Conservation (phyloP, 2,797 vertebrate species). For the Clarias fuscus region DNA sequence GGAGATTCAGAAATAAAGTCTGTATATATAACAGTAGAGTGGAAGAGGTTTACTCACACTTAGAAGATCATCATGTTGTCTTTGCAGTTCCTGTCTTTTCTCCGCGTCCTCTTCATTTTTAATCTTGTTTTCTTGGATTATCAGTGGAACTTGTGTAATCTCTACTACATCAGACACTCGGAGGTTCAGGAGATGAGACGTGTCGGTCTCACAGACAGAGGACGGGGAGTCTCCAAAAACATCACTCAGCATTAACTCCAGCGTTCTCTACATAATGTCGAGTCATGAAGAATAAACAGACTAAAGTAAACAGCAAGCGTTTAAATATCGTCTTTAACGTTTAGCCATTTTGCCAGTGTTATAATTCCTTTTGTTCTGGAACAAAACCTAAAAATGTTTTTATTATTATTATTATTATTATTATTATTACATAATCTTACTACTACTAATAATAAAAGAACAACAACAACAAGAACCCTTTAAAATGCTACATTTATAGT, state of each 20-base stretch:
- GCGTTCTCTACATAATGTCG: neutral
- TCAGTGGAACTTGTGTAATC: neutral
- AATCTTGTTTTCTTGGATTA: constrained; percentile 15
- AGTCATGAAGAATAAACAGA: neutral
- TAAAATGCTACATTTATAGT: neutral
- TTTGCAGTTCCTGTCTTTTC: neutral
- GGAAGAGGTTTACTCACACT: neutral
- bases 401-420: neutral
- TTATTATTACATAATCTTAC: too few relatives aligned
- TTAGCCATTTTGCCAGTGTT: too few relatives aligned
- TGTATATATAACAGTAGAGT: neutral
- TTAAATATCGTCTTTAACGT: too few relatives aligned
- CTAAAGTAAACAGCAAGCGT: too few relatives aligned
- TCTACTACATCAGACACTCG: neutral
- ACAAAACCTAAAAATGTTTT: too few relatives aligned
- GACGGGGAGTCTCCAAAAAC: neutral
- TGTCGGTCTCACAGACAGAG: neutral
- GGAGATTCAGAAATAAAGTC: neutral
- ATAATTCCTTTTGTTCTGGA: neutral
- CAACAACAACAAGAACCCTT: neutral
- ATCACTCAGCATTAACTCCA: neutral
- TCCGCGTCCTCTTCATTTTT: neutral
- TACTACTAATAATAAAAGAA: neutral
- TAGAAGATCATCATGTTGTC: neutral
- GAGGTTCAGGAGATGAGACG: neutral